These are phyloP conservation scores for Spea hammondii DNA, from an alignment of 2,797 vertebrate genomes.

Conservation along the genomic window DNA sequence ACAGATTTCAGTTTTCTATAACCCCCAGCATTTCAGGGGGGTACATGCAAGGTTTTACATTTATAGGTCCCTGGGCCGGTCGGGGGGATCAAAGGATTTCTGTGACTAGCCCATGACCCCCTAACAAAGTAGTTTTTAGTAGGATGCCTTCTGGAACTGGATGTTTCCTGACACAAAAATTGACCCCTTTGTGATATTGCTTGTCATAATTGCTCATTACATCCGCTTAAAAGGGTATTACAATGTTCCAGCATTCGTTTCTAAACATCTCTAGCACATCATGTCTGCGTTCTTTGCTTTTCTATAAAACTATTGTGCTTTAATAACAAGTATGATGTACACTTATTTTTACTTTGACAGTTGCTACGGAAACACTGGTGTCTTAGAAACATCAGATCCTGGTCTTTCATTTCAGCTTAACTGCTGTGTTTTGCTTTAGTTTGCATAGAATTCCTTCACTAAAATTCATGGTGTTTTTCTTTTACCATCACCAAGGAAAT, in stretches of 20 bases:
- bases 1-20: no score
- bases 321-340: constrained; percentile 43
- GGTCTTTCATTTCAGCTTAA: constrained; percentile 50
- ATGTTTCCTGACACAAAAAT: background rate
- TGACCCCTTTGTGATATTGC: background rate
- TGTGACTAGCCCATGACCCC: no score
- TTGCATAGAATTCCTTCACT: constrained; percentile 49
- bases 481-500: constrained; percentile 56
- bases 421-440: constrained; percentile 50
- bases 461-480: constrained; percentile 48
- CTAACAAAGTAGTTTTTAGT: background rate
- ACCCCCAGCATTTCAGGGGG: no score
- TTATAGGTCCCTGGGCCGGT: no score
- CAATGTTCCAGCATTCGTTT: background rate
- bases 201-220: background rate
- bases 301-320: background rate
- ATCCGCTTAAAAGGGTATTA: background rate
- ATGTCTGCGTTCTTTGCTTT: background rate
- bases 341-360: constrained; percentile 25
- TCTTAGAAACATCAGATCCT: constrained; percentile 47
- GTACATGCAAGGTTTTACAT: no score
- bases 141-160: background rate
- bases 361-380: constrained; percentile 47
- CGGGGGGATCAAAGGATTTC: no score
- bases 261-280: background rate